Evolutionary conservation across 1,140 invertebrate genomes (phyloP), one percentile per base, ranked within the genome.

Genomic region (Aphaenogaster ashmeadi): DNA sequence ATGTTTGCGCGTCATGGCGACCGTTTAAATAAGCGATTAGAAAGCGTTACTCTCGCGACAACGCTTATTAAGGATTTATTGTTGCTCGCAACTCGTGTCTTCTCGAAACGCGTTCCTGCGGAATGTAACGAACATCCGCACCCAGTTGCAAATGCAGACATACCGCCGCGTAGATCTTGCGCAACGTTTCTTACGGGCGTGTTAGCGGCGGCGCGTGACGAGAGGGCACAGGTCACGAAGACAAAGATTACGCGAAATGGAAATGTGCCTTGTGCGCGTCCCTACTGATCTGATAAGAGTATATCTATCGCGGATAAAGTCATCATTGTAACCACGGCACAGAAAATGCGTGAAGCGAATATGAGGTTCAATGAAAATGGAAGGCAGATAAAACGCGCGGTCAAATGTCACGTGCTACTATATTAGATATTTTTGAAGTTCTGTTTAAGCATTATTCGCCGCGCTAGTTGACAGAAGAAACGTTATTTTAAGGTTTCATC

Each of bases 241-340:
- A 64, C 71, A 75, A 62, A 64, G 72, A 85, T 85, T 64, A 13
- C 27, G 33, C 69, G 47, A 7, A 27, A 62, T 85, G 27, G 33
- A 85, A 85, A 77, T 38, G 47, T 27, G n/a, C 41, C 6, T 81
- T 21, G 54, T 33, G 33, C 11, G 13, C 8, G 8, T 56, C 33
- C 50, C 47, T 78, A 56, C n/a, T 27, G 44, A 85, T 85, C 58
- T 85, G 83, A 85, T 85, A 78, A 85, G n/a, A 21, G 4, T n/a
- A 21, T 36, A 18, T 27, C 7, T 71, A 11, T n/a, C 21, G 21
- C 36, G 36, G 62, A 54, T 67, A 71, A 71, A 72, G 52, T 44
- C 5, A 8, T 72, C 66, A 8, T 33, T 11, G 52, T 54, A 33
- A 18, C n/a, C 33, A 27, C 64, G 21, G 21, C 50, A 54, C 11